These are phyloP conservation scores for Monomorium pharaonis DNA, from an alignment of 1,140 invertebrate species.

Conservation along the genomic window DNA sequence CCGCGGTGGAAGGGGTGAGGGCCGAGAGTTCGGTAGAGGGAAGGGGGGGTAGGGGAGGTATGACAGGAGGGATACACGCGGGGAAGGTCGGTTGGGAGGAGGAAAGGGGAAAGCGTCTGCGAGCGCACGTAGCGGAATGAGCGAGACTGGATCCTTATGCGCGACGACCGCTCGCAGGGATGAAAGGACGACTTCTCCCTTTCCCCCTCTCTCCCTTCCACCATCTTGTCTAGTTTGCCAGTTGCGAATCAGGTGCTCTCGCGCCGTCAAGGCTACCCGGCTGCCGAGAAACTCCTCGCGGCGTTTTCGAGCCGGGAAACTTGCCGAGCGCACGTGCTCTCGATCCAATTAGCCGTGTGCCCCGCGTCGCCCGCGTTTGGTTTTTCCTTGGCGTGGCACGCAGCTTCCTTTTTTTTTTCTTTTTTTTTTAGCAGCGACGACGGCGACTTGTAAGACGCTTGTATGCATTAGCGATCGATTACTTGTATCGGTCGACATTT, in stretches of 20 bases:
- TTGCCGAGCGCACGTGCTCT: slow-evolving; percentile 57
- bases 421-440: background rate
- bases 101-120: slow-evolving; percentile 43
- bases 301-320: slow-evolving; percentile 57
- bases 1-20: slow-evolving; percentile 1
- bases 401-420: background rate
- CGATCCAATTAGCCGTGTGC: slow-evolving; percentile 56
- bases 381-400: background rate
- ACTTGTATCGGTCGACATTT: background rate
- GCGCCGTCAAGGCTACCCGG: slow-evolving; percentile 61
- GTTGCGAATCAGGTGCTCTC: slow-evolving; percentile 65
- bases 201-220: background rate
- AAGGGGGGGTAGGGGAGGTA: too few relatives aligned
- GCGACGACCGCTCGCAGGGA: slow-evolving; percentile 36
- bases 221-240: background rate
- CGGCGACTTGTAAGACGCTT: background rate
- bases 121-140: slow-evolving; percentile 12
- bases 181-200: slow-evolving; percentile 41
- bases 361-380: background rate
- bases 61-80: background rate
- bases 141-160: slow-evolving; percentile 49
- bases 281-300: slow-evolving; percentile 58
- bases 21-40: background rate
- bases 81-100: slow-evolving; percentile 11
- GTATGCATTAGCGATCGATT: background rate